Evolutionary conservation across 2,888 invertebrate genomes (phyloP).

Genomic region (Drymonia ruficornis): DNA sequence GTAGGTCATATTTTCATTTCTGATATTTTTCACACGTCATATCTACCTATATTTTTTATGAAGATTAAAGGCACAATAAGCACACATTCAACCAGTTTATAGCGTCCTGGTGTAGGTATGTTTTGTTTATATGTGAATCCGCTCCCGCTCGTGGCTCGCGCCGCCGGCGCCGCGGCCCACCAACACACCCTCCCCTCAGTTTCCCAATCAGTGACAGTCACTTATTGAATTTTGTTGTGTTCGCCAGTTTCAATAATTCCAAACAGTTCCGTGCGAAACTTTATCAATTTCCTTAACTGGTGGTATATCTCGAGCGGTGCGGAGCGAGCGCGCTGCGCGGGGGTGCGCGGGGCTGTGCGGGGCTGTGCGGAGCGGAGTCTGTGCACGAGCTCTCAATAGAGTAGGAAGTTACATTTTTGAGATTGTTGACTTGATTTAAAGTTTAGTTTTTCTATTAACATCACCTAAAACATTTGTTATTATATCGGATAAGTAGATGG

Average conservation of each 20-base stretch:
- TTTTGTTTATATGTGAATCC: neutral
- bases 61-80: no score
- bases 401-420: conserved; percentile 19
- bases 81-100: no score
- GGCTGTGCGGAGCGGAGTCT: neutral
- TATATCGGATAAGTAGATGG: no score
- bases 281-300: conserved; percentile 81
- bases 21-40: no score
- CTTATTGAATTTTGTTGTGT: conserved; percentile 84
- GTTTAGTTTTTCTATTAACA: neutral
- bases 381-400: conserved; percentile 5
- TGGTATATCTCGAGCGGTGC: conserved; percentile 65
- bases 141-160: conserved; percentile 8
- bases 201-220: conserved; percentile 80
- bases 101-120: no score
- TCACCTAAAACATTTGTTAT: no score
- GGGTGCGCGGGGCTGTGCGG: no score
- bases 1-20: no score
- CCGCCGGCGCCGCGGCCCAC: conserved; percentile 5
- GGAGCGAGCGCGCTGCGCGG: no score
- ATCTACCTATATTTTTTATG: no score
- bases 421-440: conserved; percentile 28
- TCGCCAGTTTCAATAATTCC: conserved; percentile 80
- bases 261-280: conserved; percentile 68
- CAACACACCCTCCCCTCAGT: conserved; percentile 37